Base-by-base conservation (phyloP, 2,797 vertebrate species). In the Brotogeris chrysoptera region DNA sequence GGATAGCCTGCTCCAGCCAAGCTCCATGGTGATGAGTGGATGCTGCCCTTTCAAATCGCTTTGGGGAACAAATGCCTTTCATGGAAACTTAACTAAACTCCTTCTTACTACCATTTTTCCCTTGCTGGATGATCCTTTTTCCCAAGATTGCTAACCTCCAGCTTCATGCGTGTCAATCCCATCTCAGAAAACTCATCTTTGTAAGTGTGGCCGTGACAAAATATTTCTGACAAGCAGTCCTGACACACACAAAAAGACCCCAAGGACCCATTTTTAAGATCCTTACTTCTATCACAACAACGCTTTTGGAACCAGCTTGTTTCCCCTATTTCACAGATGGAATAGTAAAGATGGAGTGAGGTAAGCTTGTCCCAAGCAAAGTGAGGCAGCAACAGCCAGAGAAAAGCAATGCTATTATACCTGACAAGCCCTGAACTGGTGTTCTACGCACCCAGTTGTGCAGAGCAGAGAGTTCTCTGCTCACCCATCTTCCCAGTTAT, bases 141-240 rank as follows among this genome's bases (percentile, higher is more conserved):
- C 34, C 34, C 25, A 36, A 6, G 1, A 3, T 28, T 28, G n/a
- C 34, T 55, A 21, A 27, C 34, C 34, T 61, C 19, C n/a, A 52
- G 23, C 36, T 60, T 30, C 34, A 69, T 4, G 13, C 49, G 11
- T 38, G 44, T 36, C 32, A 23, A 27, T 77, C 50, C 50, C 25
- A 4, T 6, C 44, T 11, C 25, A 11, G 34, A 64, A 70, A 73
- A 6, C 39, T 64, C 32, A 0, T 43, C 28, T 49, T 25, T 61
- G 9, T 8, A 59, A 59, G 10, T 2, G 0, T 38, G 30, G 32
- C 44, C 50, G 13, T 1, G 0, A 39, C 61, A 52, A 52, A 41
- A 19, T 16, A 19, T 21, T 64, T 76, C 76, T 32, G 11, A 47
- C 19, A 20, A 69, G 27, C 23, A 47, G 55, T 23, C 49, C 78